Base-by-base conservation (phyloP, 1,140 invertebrate genomes). In the Drosophila lacteicornis region DNA sequence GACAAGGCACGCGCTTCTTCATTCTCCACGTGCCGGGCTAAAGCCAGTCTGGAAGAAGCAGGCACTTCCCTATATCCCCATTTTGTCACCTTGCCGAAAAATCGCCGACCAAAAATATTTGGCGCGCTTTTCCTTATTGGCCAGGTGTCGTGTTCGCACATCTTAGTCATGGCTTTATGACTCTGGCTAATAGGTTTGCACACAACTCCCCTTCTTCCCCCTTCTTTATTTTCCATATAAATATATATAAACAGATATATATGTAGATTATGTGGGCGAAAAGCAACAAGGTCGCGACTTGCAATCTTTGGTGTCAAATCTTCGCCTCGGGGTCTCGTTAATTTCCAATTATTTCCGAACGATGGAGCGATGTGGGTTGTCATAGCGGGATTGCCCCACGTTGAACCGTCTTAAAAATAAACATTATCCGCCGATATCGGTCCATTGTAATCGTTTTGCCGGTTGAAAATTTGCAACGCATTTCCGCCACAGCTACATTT, bases 391-490 rank as follows among this genome's bases (percentile, higher is more conserved):
- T 75, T 76, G 45, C 74, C 30, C 51, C 51, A 79, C 59, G 73
- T 66, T 55, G 19, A 19, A 33, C 11, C 50, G 36, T 45, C 27
- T 56, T 45, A 43, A 66, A 76, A 75, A 56, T 68, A 70, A 75
- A 66, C 47, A 42, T 36, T 59, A 59, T 43, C 69, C 46, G 47
- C 15, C 42, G 38, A 49, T 60, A 69, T 58, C 25, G 55, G 30
- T 42, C 36, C 38, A 49, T 59, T 56, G 47, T 51, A 50, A 47
- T 49, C 36, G 25, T 25, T 46, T 19, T 11, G 36, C 19, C 50
- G 45, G 22, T 49, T 43, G 53, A 36, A 77, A 76, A 80, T 88
- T 87, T 22, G 67, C 80, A 63, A 80, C 76, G 84, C 83, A 83
- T 86, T 86, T 87, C 63, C 79, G 70, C 17, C 47, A 17, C n/a